Base-by-base conservation (phyloP, 2,888 invertebrate genomes). In the Boloria selene region DNA sequence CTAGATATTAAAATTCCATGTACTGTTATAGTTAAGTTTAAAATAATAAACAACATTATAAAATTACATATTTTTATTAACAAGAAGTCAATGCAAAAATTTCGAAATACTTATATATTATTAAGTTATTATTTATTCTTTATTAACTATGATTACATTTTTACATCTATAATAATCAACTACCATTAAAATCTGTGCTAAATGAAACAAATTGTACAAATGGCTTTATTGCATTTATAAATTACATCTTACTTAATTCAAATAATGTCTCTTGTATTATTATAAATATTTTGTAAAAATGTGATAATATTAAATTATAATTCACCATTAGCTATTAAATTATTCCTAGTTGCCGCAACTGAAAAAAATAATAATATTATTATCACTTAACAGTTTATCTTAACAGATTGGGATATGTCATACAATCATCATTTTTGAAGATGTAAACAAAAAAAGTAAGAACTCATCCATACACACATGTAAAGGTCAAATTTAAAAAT, bases 331-430 rank as follows among this genome's bases (percentile, higher is more conserved):
- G 44, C 52, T 80, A 82, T 89, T 83, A 88, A 73, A 93, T 86
- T 73, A 93, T 84, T 66, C 93, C 93, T 67, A 94, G 84, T 74
- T 94, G 93, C 42, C 93, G 93, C 73, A 94, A 80, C 94, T 94
- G 88, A 76, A 93, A 93, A 71, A 78, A 77, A 77, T 26, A 47
- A 17, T 51, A n/a, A 47, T 50, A 26, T 45, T 64, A 42, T 58
- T 59, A 44, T 10, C 14, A 51, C 10, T n/a, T 17, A 17, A 26
- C 7, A 14, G 13, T 31, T 54, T 31, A n/a, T 54, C 17, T 14
- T 1, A n/a, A n/a, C 16, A 55, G 42, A 42, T 31, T 5, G 31
- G n/a, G n/a, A n/a, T n/a, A n/a, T n/a, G n/a, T n/a, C n/a, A n/a
- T n/a, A n/a, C n/a, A n/a, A n/a, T n/a, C n/a, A n/a, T n/a, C n/a